These are phyloP conservation scores for Aphodius granarius DNA, from an alignment of 2,888 invertebrate genomes.

Conservation along the genomic window DNA sequence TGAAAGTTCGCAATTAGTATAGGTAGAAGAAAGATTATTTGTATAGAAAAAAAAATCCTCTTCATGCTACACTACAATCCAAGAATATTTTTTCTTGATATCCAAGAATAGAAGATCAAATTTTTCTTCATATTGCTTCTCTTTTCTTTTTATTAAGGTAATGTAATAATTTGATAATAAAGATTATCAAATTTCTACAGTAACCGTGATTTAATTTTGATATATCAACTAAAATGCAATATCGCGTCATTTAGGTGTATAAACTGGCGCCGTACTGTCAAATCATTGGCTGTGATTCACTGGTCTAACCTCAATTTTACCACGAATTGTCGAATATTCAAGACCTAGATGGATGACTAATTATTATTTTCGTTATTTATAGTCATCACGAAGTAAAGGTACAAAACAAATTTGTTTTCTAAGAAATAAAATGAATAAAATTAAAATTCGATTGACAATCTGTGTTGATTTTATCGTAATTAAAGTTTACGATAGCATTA, in stretches of 20 bases:
- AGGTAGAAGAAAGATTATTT: no score
- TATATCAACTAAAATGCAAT: background rate
- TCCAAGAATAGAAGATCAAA: no score
- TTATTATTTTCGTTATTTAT: background rate
- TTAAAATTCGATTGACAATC: background rate
- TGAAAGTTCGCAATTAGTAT: no score
- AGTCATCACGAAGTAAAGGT: background rate
- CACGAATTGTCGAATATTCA: background rate
- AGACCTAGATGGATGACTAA: background rate
- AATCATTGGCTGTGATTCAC: background rate
- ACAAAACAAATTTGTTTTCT: background rate
- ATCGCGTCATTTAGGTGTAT: background rate
- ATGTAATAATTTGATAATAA: no score
- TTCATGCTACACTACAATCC: no score
- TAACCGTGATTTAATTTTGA: no score
- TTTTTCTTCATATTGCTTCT: no score
- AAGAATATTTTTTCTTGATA: no score
- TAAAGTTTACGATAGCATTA: background rate
- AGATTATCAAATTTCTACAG: background rate
- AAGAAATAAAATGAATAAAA: background rate
- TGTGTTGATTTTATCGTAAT: background rate
- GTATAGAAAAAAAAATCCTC: no score
- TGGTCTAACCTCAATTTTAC: background rate
- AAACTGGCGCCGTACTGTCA: background rate
- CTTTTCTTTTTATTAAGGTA: no score